These are phyloP conservation scores for Prionailurus viverrinus DNA, from an alignment of 2,113 vertebrate species.

Conservation along the genomic window DNA sequence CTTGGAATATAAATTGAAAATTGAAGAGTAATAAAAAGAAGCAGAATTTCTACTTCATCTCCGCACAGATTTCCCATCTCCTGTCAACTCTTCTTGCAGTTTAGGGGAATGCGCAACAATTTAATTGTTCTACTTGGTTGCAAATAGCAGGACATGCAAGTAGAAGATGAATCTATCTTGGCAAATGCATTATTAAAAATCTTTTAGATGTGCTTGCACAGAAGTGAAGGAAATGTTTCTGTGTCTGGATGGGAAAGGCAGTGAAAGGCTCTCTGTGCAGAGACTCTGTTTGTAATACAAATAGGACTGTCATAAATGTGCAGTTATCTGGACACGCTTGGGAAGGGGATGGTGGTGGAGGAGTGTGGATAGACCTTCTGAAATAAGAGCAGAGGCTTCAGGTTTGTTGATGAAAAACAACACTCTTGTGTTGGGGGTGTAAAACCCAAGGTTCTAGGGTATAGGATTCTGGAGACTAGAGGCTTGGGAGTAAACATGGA, in stretches of 20 bases:
- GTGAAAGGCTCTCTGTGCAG: neutral
- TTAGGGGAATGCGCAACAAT: neutral
- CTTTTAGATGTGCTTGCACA: slow-evolving; percentile 58
- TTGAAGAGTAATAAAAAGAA: slow-evolving; percentile 71
- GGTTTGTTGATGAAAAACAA: neutral
- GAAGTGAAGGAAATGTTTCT: neutral
- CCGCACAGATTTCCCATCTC: slow-evolving; percentile 64
- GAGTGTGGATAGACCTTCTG: neutral
- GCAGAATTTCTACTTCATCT: slow-evolving; percentile 70
- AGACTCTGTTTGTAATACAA: neutral
- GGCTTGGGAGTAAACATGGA: neutral
- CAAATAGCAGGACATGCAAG: slow-evolving; percentile 32
- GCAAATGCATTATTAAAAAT: slow-evolving; percentile 67
- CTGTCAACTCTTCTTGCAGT: slow-evolving; percentile 37
- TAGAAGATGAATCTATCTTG: slow-evolving; percentile 38
- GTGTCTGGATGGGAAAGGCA: neutral
- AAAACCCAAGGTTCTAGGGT: neutral
- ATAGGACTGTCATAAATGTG: neutral
- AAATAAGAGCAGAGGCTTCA: slow-evolving; percentile 2
- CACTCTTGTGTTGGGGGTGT: neutral
- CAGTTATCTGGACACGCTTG: neutral
- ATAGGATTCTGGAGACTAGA: neutral
- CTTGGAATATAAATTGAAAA: slow-evolving; percentile 77
- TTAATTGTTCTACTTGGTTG: slow-evolving; percentile 69
- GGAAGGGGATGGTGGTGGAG: neutral